Conservation (phyloP, 2,888 invertebrate genomes). For the Geophilus truncorum region DNA sequence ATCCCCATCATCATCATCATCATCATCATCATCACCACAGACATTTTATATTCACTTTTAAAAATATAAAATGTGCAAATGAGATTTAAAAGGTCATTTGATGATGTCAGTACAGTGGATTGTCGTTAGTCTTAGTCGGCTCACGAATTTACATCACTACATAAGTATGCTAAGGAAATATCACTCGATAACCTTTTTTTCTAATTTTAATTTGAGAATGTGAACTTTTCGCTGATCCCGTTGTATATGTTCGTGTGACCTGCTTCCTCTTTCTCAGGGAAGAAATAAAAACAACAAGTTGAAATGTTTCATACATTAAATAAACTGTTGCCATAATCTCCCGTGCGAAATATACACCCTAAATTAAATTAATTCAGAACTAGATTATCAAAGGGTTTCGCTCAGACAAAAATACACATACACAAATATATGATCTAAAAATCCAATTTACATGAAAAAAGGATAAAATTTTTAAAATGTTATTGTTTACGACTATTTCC, state of each 20-base stretch:
- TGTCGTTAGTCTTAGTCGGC: not conserved
- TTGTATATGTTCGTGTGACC: slow-evolving; percentile 6
- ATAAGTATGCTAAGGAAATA: not conserved
- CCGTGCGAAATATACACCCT: not conserved
- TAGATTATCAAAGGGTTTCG: not conserved
- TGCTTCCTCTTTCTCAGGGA: slow-evolving; percentile 21
- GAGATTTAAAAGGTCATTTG: not conserved
- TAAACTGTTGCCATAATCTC: not conserved
- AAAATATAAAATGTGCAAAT: not conserved
- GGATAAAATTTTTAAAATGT: too few relatives aligned
- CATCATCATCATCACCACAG: not conserved
- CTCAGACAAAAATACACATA: too few relatives aligned
- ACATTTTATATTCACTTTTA: not conserved
- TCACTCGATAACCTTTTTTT: not conserved
- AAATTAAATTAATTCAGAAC: not conserved
- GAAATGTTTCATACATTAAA: not conserved
- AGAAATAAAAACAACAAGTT: not conserved
- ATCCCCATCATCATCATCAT: not conserved
- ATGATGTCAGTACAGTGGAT: not conserved
- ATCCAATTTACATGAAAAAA: too few relatives aligned
- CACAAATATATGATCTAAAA: too few relatives aligned
- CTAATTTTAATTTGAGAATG: not conserved
- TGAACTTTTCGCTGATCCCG: slow-evolving; percentile 6
- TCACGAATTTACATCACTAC: too few relatives aligned
- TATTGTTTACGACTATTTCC: too few relatives aligned